phyloP scores from a whole-genome alignment of 2,888 invertebrate genomes.

The Mayetiola destructor region DNA sequence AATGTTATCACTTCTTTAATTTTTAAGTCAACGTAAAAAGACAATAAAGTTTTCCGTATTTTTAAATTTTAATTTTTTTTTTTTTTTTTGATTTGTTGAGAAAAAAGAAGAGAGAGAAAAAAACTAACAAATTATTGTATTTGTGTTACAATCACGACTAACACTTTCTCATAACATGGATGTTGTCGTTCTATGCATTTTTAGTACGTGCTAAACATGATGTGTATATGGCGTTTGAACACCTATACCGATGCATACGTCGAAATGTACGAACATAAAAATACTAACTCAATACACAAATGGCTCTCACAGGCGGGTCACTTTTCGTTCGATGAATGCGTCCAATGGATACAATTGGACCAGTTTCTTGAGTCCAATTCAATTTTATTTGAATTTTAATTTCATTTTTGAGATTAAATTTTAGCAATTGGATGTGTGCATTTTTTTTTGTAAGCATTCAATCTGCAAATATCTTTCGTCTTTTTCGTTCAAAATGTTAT shows the following conservation, averaged over 20 bases:
- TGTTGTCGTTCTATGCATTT: constrained; percentile 13
- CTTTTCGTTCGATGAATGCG: no score
- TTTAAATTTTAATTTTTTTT: not conserved
- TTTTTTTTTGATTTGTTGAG: not conserved
- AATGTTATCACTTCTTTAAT: constrained; percentile 7
- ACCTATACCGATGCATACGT: not conserved
- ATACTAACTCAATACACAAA: not conserved
- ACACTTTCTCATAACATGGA: constrained; percentile 13
- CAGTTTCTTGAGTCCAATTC: no score
- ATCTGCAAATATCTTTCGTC: no score
- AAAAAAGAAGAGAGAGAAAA: constrained; percentile 12
- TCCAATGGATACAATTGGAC: no score
- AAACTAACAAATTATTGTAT: constrained; percentile 14
- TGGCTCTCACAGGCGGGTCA: no score
- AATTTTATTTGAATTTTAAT: no score
- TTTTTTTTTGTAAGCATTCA: no score
- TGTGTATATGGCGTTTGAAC: not conserved
- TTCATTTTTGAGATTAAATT: no score
- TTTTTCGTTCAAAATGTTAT: no score
- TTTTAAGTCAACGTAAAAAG: not conserved
- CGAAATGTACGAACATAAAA: not conserved
- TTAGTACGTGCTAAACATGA: constrained; percentile 4
- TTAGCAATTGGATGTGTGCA: no score
- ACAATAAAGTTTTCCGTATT: not conserved
- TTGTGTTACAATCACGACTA: constrained; percentile 7